These are phyloP conservation scores for Diarsia dahlii DNA, from an alignment of 2,888 invertebrate genomes.

Conservation along the genomic window DNA sequence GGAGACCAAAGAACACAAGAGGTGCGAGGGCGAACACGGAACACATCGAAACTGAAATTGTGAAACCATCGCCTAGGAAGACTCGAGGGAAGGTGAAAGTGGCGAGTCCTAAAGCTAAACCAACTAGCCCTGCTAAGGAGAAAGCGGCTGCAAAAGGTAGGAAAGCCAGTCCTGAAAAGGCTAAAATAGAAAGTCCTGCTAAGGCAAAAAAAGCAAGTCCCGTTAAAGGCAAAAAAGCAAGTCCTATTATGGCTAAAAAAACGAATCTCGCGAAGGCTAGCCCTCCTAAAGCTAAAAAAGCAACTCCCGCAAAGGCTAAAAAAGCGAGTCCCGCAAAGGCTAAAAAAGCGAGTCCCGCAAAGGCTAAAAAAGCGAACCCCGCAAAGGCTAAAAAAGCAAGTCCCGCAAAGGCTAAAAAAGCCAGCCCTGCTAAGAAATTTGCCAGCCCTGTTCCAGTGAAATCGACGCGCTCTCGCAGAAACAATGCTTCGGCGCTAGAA, in stretches of 20 bases:
- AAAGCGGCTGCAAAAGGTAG: conserved; percentile 13
- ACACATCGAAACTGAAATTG: conserved; percentile 11
- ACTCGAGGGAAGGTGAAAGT: conserved; percentile 46
- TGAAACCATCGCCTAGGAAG: conserved; percentile 58
- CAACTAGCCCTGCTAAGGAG: conserved; percentile 2
- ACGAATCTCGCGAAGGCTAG: not conserved
- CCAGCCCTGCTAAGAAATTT: conserved; percentile 17
- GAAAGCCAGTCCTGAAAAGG: conserved; percentile 7
- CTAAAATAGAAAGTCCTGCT: not conserved
- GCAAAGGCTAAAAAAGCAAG: conserved; percentile 2
- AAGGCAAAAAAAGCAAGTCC: conserved; percentile 16
- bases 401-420: not conserved
- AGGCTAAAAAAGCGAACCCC: not conserved
- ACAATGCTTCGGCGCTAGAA: conserved; percentile 33
- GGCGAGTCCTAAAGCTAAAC: conserved; percentile 13
- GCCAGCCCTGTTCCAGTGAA: conserved; percentile 38
- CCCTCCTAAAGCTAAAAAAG: conserved; percentile 14
- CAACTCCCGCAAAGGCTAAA: not conserved
- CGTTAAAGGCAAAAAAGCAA: not conserved
- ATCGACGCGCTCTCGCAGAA: conserved; percentile 65
- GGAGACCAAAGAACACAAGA: conserved; percentile 34
- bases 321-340: not conserved
- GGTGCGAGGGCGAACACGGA: conserved; percentile 18
- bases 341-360: not conserved
- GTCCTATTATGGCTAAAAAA: not conserved